Evolutionary conservation across 2,797 vertebrate genomes (phyloP), one percentile per base, ranked within the genome.

Genomic region (Sebastes itinus): DNA sequence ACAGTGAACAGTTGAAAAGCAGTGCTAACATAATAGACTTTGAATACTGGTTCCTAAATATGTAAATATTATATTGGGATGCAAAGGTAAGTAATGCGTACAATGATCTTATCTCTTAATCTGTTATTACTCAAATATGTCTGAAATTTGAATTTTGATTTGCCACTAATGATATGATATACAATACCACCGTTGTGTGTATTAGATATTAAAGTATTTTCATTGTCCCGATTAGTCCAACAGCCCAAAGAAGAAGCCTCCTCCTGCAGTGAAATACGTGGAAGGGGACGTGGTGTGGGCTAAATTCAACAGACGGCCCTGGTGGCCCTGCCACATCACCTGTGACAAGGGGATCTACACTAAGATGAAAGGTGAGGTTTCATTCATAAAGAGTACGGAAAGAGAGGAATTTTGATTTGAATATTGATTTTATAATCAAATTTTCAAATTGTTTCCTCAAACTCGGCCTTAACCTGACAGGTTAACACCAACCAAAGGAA

Each of bases 281-380:
- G 95, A 97, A 87, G 97, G 98, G 79, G 97, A 99, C 92, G 91
- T 99, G 87, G 98, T 99, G 81, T 99, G 98, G 98, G 98, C 98
- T 85, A 99, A 99, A 93, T 98, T 99, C 94, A 98, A 98, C 95
- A 96, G 97, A 81, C 95, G 98, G 74, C 98, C 99, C 12, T 99
- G 99, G 99, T 99, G 98, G 98, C 98, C 98, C 71, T 98, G 98
- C 94, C 96, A 94, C 81, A 82, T 99, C 90, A 96, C 95, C 89
- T 94, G 93, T 80, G 97, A 98, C 81, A 95, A 96, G 81, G 96
- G 97, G 65, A 94, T 87, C 52, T 96, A 98, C 95, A 97, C 97
- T 83, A 98, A 97, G 93, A 99, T 98, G 97, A 99, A 99, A 97
- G 97, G 99, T 99, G 78, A 85, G 89, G 13, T 30, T 75, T 64